Evolutionary conservation across 2,797 vertebrate genomes (phyloP).

Genomic region (Chrosomus eos): DNA sequence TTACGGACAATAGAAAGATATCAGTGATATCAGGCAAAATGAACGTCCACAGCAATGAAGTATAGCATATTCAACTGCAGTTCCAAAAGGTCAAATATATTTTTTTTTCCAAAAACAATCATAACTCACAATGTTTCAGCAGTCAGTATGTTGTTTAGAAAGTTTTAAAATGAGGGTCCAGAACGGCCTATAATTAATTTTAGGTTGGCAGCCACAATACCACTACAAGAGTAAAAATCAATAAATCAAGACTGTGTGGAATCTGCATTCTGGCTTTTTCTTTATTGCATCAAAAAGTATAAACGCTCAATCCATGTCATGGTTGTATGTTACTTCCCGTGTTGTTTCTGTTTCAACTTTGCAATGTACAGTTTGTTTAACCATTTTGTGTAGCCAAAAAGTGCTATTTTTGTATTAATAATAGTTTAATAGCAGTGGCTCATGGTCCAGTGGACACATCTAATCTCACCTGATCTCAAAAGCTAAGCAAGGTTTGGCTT

Average conservation of each 20-base stretch:
- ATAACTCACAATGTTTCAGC: slow-evolving; percentile 7
- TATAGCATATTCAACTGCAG: neutral
- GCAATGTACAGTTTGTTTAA: too few species aligned
- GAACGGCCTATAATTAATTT: neutral
- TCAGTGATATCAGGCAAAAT: neutral
- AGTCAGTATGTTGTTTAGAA: neutral
- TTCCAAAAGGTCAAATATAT: neutral
- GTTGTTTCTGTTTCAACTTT: too few species aligned
- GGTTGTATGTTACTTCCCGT: too few species aligned
- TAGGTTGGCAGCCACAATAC: neutral
- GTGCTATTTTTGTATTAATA: neutral
- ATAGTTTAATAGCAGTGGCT: neutral
- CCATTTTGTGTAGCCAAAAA: too few species aligned
- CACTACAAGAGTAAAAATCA: neutral
- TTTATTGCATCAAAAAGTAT: too few species aligned
- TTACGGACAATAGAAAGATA: neutral
- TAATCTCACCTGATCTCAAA: neutral
- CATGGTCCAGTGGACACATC: neutral
- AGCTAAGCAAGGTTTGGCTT: neutral
- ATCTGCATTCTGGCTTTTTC: too few species aligned
- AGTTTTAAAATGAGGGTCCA: neutral
- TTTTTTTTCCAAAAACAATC: neutral
- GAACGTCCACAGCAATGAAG: neutral
- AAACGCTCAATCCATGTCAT: too few species aligned
- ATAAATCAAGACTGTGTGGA: neutral